Evolutionary conservation across 2,888 invertebrate genomes (phyloP), one percentile per base, ranked within the genome.

Genomic region (Junonia oenone): DNA sequence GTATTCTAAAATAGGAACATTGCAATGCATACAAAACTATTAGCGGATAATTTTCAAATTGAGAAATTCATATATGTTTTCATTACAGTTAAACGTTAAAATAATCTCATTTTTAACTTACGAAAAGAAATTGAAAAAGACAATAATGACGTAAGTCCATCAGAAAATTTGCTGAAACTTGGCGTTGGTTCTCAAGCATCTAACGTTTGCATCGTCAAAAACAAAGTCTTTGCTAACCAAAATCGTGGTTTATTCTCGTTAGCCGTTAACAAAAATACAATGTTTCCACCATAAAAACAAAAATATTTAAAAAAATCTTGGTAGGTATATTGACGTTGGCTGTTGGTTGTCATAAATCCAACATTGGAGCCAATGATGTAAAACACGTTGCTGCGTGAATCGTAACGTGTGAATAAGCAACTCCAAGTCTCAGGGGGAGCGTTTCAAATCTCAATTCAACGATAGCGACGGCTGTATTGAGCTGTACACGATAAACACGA

Each of bases 401-500:
- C 33, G 15, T 53, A 46, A 31, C 49, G 45, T 52, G 52, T 31
- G 55, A 54, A 54, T 45, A 58, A 59, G 59, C 59, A 58, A 56
- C 43, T 60, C 38, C 22, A 47, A 33, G 38, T 55, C 56, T 48
- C 54, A 19, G 46, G 45, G n/a, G 51, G 56, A 33, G 45, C 46
- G 48, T 46, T 57, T 57, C 60, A 57, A 59, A 49, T 62, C 62
- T 60, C 62, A 63, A 59, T 60, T 56, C 54, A 50, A 60, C 55
- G 45, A 46, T 56, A 45, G 45, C 33, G 40, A 50, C 40, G 17
- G 17, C 54, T 48, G 46, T 51, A 50, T 45, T 8, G 48, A 35
- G 15, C 47, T 33, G 33, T 47, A 35, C 26, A 33, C 52, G 45
- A 53, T 15, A 56, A 49, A 52, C 56, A 46, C 15, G 40, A 43